Conservation (phyloP, 92 coral and sea anemone genomes). For the Palythoa grandis region DNA sequence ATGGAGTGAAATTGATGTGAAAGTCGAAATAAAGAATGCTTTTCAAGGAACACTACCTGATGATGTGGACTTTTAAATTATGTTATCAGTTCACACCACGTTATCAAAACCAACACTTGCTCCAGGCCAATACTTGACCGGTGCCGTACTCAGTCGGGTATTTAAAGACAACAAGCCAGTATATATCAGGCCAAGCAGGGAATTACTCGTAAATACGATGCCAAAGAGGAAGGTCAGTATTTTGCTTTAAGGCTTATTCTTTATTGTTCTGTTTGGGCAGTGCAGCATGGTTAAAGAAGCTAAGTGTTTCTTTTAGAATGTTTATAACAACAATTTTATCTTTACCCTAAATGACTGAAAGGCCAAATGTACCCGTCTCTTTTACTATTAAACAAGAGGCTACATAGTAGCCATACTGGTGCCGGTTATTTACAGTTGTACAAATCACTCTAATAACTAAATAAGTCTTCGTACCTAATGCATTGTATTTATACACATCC, state of each 20-base stretch:
- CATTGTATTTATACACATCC: no score
- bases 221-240: not conserved
- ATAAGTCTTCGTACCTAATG: no score
- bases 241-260: not conserved
- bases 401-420: no score
- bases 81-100: constrained; percentile 36
- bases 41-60: constrained; percentile 41
- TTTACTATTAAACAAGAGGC: not conserved
- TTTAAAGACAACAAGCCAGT: constrained; percentile 41
- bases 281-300: constrained; percentile 13
- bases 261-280: not conserved
- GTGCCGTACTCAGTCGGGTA: constrained; percentile 37
- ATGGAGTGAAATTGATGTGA: constrained; percentile 21
- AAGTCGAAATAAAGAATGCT: constrained; percentile 21
- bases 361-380: not conserved
- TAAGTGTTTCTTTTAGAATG: not conserved
- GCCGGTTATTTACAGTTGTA: no score
- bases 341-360: not conserved
- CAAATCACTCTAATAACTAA: no score
- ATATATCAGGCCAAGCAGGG: constrained; percentile 34
- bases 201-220: constrained; percentile 4
- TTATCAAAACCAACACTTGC: constrained; percentile 42
- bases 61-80: constrained; percentile 49
- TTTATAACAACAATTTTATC: not conserved
- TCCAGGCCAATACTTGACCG: constrained; percentile 47